These are phyloP conservation scores for Amphilophus citrinellus DNA, from an alignment of 2,113 vertebrate species.

Conservation along the genomic window DNA sequence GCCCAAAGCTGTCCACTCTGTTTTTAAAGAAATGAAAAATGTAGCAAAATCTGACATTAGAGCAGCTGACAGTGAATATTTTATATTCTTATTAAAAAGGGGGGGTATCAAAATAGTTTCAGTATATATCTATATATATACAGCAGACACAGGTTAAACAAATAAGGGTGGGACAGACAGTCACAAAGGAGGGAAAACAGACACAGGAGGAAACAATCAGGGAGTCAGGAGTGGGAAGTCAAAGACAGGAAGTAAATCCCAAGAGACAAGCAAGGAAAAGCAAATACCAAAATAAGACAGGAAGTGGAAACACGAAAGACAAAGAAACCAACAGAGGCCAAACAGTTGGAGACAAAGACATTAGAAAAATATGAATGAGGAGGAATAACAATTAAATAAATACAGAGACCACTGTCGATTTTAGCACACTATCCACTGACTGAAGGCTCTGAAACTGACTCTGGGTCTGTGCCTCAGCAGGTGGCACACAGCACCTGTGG, in stretches of 20 bases:
- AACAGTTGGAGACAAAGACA: background rate
- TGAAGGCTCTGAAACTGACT: background rate
- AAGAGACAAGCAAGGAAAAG: background rate
- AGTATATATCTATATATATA: background rate
- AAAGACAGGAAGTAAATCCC: background rate
- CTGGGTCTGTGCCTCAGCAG: constrained; percentile 71
- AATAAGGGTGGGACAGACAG: background rate
- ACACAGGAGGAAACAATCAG: background rate
- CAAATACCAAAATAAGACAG: constrained; percentile 4
- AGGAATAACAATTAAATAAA: background rate
- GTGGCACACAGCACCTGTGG: constrained; percentile 88
- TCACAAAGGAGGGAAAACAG: background rate
- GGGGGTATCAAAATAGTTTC: background rate
- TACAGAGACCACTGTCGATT: background rate
- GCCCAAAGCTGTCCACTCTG: background rate
- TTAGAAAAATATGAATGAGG: background rate
- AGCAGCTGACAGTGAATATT: background rate
- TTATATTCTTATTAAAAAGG: background rate
- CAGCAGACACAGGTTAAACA: background rate
- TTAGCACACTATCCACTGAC: background rate
- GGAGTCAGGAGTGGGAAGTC: background rate
- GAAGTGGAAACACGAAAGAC: background rate
- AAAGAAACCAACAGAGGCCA: background rate
- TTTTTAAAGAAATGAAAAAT: background rate
- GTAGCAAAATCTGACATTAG: background rate